These are phyloP conservation scores for Anodontia alba DNA, from an alignment of 2,888 invertebrate species.

Conservation along the genomic window DNA sequence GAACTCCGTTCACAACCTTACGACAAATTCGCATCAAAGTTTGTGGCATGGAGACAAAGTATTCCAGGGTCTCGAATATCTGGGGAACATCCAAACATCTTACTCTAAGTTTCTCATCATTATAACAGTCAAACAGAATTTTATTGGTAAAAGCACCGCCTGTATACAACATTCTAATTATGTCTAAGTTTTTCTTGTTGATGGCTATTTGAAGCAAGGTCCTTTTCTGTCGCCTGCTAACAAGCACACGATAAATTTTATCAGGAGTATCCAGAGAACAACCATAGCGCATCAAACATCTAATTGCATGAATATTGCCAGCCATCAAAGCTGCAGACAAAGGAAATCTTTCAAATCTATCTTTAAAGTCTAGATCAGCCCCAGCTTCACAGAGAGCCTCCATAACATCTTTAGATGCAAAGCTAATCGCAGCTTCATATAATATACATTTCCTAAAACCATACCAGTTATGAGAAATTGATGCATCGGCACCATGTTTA, in stretches of 20 bases:
- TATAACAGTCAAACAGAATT: constrained; percentile 24
- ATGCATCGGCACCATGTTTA: constrained; percentile 50
- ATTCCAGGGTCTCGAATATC: constrained; percentile 28
- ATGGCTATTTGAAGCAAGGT: constrained; percentile 35
- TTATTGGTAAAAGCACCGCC: constrained; percentile 45
- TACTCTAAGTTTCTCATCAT: constrained; percentile 28
- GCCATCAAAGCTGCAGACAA: constrained; percentile 43
- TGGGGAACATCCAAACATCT: constrained; percentile 33
- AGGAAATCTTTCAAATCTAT: constrained; percentile 40
- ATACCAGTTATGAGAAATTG: neutral
- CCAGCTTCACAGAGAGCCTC: constrained; percentile 41
- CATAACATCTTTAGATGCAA: constrained; percentile 29
- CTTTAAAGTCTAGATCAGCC: constrained; percentile 44
- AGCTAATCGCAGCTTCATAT: constrained; percentile 38
- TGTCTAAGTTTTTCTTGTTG: constrained; percentile 39
- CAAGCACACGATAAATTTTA: neutral
- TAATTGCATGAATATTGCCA: constrained; percentile 45
- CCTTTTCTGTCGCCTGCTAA: constrained; percentile 33
- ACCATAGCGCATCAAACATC: constrained; percentile 42
- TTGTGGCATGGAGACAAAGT: constrained; percentile 35
- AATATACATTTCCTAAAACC: constrained; percentile 25
- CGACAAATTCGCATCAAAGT: constrained; percentile 40
- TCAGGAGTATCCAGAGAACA: constrained; percentile 40
- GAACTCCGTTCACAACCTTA: constrained; percentile 20
- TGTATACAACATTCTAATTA: constrained; percentile 41